Percentiles rank a stretch among this genome's conserved stretches.
These are phyloP conservation scores for Diaprepes abbreviatus DNA, from an alignment of 2,888 invertebrate genomes.

Conservation along the genomic window DNA sequence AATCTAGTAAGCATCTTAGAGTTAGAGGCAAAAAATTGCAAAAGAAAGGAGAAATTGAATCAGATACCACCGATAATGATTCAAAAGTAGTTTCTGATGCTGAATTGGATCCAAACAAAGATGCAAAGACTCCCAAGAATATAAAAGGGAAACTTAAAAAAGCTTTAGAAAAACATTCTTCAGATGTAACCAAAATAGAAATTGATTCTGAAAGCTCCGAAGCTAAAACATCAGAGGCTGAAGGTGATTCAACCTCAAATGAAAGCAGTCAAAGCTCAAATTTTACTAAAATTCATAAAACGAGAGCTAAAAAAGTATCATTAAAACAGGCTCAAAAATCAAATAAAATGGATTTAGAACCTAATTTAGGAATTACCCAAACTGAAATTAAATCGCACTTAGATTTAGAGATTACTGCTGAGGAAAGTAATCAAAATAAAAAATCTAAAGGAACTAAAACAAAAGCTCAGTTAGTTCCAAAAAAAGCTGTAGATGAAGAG, in stretches of 20 bases:
- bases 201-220: conserved; percentile 25
- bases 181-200: conserved; percentile 9
- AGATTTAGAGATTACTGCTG: neutral
- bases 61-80: neutral
- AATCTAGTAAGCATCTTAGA: neutral
- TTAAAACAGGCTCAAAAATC: neutral
- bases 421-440: conserved; percentile 33
- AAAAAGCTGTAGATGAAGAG: conserved; percentile 34
- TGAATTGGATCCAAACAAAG: neutral
- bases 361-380: conserved; percentile 16
- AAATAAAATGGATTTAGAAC: neutral
- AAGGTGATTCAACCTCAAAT: conserved; percentile 21
- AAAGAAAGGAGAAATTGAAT: neutral
- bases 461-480: conserved; percentile 1
- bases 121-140: neutral
- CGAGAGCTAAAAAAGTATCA: neutral
- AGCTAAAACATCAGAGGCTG: conserved; percentile 25
- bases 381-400: neutral
- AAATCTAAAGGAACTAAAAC: neutral
- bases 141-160: neutral
- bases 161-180: neutral
- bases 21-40: neutral
- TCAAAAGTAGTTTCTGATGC: neutral
- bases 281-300: conserved; percentile 10
- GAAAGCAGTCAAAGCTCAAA: conserved; percentile 21